Evolutionary conservation across 1,140 invertebrate species (phyloP).

Genomic region (Hylaeus anthracinus): DNA sequence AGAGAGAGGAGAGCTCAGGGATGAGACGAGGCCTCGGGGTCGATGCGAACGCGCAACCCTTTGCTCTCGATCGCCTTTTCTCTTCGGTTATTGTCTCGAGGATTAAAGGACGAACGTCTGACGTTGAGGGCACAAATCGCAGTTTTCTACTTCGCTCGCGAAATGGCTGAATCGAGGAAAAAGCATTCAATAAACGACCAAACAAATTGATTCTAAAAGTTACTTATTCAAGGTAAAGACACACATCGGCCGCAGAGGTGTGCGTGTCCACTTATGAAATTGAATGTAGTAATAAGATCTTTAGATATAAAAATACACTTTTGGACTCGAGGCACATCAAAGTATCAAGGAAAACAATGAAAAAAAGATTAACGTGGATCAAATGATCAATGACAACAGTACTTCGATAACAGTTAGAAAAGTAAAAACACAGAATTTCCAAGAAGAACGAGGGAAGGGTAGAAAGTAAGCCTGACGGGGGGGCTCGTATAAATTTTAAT

Average conservation of each 20-base stretch:
- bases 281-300: too few relatives aligned
- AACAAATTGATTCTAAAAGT: too few relatives aligned
- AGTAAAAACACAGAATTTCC: too few relatives aligned
- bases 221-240: too few relatives aligned
- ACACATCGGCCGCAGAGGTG: too few relatives aligned
- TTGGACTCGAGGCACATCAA: too few relatives aligned
- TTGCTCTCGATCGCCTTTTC: constrained; percentile 48
- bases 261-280: too few relatives aligned
- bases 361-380: too few relatives aligned
- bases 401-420: background rate
- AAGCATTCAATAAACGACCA: background rate
- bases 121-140: constrained; percentile 70
- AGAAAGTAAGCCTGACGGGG: constrained; percentile 4
- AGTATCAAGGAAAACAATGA: too few relatives aligned
- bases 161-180: constrained; percentile 1
- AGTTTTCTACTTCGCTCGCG: constrained; percentile 20
- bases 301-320: too few relatives aligned
- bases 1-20: constrained; percentile 5
- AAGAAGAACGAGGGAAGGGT: background rate
- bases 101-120: constrained; percentile 77
- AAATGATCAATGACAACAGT: too few relatives aligned
- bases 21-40: constrained; percentile 34
- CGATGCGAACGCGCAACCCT: constrained; percentile 68
- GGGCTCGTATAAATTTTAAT: constrained; percentile 76
- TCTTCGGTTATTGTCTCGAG: constrained; percentile 71